Evolutionary conservation across 2,797 vertebrate species (phyloP).

Genomic region (Gobio occitaniae): DNA sequence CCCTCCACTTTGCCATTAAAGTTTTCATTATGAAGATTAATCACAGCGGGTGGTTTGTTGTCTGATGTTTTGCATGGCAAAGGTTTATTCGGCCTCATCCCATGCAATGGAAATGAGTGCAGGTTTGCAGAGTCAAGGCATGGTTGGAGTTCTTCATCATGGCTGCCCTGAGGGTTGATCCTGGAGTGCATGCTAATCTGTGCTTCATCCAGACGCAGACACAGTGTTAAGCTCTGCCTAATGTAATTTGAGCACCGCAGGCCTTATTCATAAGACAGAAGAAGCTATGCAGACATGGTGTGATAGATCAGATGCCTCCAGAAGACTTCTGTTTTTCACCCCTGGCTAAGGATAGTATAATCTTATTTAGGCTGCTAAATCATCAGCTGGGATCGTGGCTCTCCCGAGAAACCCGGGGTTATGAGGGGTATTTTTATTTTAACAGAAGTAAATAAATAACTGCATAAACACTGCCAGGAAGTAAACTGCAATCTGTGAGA

Average conservation of each 20-base stretch:
- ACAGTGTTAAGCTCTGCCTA: conserved; percentile 73
- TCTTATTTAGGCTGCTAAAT: conserved; percentile 82
- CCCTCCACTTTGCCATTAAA: conserved; percentile 67
- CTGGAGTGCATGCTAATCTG: conserved; percentile 73
- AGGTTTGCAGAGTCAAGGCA: conserved; percentile 64
- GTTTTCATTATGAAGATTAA: conserved; percentile 70
- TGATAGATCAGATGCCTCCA: conserved; percentile 81
- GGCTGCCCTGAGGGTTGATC: conserved; percentile 53
- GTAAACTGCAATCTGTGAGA: conserved; percentile 70
- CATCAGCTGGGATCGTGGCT: conserved; percentile 79
- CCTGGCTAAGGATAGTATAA: conserved; percentile 77
- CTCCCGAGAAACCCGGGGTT: conserved; percentile 75
- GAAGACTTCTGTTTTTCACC: conserved; percentile 77
- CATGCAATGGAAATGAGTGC: conserved; percentile 65
- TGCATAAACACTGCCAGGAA: conserved; percentile 52
- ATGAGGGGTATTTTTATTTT: conserved; percentile 66
- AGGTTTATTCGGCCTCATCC: conserved; percentile 66
- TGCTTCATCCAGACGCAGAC: conserved; percentile 70
- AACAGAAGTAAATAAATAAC: conserved; percentile 53
- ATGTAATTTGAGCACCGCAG: conserved; percentile 75
- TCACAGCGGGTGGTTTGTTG: conserved; percentile 66
- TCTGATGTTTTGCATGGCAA: conserved; percentile 61
- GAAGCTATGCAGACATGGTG: conserved; percentile 70
- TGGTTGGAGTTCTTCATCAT: conserved; percentile 63
- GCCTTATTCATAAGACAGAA: conserved; percentile 57